Evolutionary conservation across 2,113 vertebrate genomes (phyloP).

Genomic region (Microtus montanus): DNA sequence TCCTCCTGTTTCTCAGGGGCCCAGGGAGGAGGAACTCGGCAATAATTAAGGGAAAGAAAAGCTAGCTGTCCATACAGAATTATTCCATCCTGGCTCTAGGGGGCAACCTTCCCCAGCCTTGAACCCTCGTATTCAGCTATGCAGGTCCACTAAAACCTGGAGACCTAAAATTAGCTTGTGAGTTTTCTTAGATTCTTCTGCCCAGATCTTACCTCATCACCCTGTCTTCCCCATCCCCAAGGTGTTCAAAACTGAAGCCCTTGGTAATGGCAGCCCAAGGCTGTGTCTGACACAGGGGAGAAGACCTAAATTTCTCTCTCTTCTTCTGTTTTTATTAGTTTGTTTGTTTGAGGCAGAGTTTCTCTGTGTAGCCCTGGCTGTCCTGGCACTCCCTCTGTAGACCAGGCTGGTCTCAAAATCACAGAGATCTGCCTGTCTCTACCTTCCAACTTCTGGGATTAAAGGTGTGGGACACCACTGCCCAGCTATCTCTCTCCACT

Average conservation of each 20-base stretch:
- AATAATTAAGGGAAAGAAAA: neutral
- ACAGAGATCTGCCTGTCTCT: neutral
- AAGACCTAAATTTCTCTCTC: no score
- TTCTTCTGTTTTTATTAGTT: no score
- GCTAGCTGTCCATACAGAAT: neutral
- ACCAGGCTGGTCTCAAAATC: no score
- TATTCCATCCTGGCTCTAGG: slow-evolving; percentile 62
- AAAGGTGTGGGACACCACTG: neutral
- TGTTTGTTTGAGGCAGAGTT: neutral
- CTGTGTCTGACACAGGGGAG: neutral
- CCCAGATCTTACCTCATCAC: neutral
- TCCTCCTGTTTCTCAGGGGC: neutral
- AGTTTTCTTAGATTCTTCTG: neutral
- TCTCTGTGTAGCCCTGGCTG: neutral
- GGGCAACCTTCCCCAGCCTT: slow-evolving; percentile 71
- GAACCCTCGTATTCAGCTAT: neutral
- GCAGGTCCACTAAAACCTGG: neutral
- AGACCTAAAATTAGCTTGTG: neutral
- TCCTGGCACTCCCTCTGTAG: neutral
- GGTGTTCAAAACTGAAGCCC: neutral
- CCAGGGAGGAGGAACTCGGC: neutral
- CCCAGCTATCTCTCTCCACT: neutral
- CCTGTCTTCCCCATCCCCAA: neutral
- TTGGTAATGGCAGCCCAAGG: neutral
- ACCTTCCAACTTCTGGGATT: neutral